Base-by-base conservation (phyloP, 2,888 invertebrate species). In the Drosophila merina region DNA sequence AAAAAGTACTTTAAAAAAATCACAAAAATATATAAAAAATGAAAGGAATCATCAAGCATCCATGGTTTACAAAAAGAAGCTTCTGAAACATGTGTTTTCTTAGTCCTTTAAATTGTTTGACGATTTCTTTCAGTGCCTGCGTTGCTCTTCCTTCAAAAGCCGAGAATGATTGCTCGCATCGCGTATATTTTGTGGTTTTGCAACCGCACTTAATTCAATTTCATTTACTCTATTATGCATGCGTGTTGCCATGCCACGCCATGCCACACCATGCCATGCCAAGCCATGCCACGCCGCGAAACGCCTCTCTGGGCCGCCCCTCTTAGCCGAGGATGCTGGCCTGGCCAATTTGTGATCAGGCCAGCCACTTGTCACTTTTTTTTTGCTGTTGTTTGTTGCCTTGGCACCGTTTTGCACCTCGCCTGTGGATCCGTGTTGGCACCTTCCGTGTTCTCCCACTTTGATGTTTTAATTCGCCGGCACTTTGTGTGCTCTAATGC, bases 171-270 rank as follows among this genome's bases (percentile, higher is more conserved):
- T 33, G 58, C 56, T 51, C 67, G 52, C 52, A 44, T 48, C 58
- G 67, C 73, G 72, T 56, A 73, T 49, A 72, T 73, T 73, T 72
- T 64, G 72, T 58, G 72, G 72, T 49, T 69, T 66, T 67, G 57
- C 69, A 63, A 64, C 63, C 63, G 76, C 70, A 68, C 62, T 76
- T 79, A 79, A 79, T 79, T 76, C 76, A 79, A 72, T 77, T 77
- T 74, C 73, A 63, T 71, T 72, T 75, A 62, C 76, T 58, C 58
- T 64, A 70, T 69, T 66, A 63, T 70, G 70, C 66, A 64, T 70
- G 70, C 70, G 64, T 55, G 63, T 54, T 52, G 54, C 26, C 52
- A 8, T 25, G 44, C 36, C 63, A 14, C 63, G 36, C 26, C 52
- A 8, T 25, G 44, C 36, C 63, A 14, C 67, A 36, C 20, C 20